Evolutionary conservation across 2,113 vertebrate species (phyloP).

Genomic region (Theristicus caerulescens): DNA sequence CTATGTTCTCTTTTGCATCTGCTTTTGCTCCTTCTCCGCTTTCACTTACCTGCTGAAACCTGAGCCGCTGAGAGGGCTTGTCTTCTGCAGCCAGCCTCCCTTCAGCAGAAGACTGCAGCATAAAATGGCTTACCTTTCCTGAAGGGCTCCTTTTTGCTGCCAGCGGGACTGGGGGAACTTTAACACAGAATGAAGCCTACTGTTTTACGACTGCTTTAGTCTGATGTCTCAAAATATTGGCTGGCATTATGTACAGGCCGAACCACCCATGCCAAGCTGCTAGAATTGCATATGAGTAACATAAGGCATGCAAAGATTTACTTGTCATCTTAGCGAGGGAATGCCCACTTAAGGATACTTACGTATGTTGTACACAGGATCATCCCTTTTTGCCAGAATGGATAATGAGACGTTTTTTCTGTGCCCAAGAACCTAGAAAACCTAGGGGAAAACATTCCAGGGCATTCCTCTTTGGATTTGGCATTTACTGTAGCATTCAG

Average conservation of each 20-base stretch:
- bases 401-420: background rate
- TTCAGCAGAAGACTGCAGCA: background rate
- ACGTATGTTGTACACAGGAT: background rate
- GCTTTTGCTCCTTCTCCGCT: background rate
- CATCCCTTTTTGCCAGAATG: background rate
- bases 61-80: background rate
- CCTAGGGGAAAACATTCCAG: background rate
- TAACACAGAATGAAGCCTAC: background rate
- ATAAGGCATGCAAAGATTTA: background rate
- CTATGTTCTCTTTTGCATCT: background rate
- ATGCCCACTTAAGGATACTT: background rate
- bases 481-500: slow-evolving; percentile 12
- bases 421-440: background rate
- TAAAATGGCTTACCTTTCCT: background rate
- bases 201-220: background rate
- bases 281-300: background rate
- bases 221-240: background rate
- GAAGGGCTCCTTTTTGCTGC: background rate
- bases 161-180: too few species aligned
- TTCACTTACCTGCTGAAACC: background rate
- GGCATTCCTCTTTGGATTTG: background rate
- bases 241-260: background rate
- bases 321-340: background rate
- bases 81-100: background rate
- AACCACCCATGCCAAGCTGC: background rate